Base-by-base conservation (phyloP, 2,888 invertebrate genomes). In the Drosophila cognata region DNA sequence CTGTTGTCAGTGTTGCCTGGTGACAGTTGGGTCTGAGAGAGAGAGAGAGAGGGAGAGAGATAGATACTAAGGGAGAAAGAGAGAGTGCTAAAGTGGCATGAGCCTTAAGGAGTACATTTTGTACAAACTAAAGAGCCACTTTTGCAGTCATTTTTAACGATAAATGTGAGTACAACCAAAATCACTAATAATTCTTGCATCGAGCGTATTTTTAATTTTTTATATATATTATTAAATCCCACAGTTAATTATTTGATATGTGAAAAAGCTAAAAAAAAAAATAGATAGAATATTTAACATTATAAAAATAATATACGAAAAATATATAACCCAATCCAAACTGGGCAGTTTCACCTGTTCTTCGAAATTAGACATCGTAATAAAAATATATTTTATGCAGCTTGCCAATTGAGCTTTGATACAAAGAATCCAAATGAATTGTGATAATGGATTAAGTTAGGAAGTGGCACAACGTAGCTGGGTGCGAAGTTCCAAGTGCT, bases 1-100 rank as follows among this genome's bases (percentile, higher is more conserved):
- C 31, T 43, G 33, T 51, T 38, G n/a, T 25, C 10, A 36, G 28
- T 51, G 72, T 72, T 72, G 73, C 72, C 33, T 33, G 25, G 71
- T n/a, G 31, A 71, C 31, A 53, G 16, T 50, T 48, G 28, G 0
- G 21, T 5, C 1, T n/a, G 7, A 18, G 3, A 36, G n/a, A 8
- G 25, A 31, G 13, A 28, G 8, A 10, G 2, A 16, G 11, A 13
- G 6, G 0, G 0, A 25, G 31, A 50, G 8, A n/a, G 33, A 21
- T 4, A 21, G 7, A 13, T 7, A 16, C 16, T 7, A 3, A 13
- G 18, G 8, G 11, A 35, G 25, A 31, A 28, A 5, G 18, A 28
- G 25, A 50, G 46, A 46, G 21, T 48, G 7, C 16, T 25, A 7
- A 48, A 16, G 7, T 16, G 16, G 16, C 7, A 16, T n/a, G 21